Percentiles rank a stretch among this genome's conserved stretches.
These are phyloP conservation scores for Scolopax rusticola DNA, from an alignment of 2,797 vertebrate species.

Conservation along the genomic window DNA sequence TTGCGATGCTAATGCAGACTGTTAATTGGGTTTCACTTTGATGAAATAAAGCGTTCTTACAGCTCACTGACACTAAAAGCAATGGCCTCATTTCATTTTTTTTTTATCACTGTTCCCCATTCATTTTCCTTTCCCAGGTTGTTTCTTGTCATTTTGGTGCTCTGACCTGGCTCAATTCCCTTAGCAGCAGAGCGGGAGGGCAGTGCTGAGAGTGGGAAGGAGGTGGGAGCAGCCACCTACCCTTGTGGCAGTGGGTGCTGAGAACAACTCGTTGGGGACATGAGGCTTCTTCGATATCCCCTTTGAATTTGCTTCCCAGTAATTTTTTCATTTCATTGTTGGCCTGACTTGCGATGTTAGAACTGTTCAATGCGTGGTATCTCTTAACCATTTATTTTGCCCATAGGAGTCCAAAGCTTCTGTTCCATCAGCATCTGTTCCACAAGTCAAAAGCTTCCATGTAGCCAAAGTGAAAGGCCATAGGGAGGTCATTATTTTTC, in stretches of 20 bases:
- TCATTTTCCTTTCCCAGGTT: conserved; percentile 24
- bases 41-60: conserved; percentile 55
- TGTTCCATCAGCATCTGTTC: not conserved
- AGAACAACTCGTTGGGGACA: not conserved
- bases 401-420: not conserved
- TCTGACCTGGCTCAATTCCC: not conserved
- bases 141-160: conserved; percentile 12
- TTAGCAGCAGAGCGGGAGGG: not conserved
- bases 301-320: not conserved
- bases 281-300: not conserved
- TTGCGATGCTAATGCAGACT: not conserved
- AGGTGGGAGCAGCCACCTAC: not conserved
- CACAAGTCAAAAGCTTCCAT: not conserved
- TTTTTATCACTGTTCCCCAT: not conserved
- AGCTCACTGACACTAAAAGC: conserved; percentile 56
- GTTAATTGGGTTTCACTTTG: conserved; percentile 60
- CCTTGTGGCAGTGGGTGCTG: not conserved
- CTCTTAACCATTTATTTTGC: not conserved
- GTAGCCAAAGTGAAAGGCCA: not conserved
- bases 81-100: not conserved
- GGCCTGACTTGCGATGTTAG: not conserved
- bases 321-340: not conserved
- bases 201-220: not conserved
- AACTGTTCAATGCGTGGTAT: not conserved
- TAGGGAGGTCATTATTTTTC: not conserved